phyloP scores from a whole-genome alignment of 2,888 invertebrate genomes.

The Himalopsyche kuldschensis region DNA sequence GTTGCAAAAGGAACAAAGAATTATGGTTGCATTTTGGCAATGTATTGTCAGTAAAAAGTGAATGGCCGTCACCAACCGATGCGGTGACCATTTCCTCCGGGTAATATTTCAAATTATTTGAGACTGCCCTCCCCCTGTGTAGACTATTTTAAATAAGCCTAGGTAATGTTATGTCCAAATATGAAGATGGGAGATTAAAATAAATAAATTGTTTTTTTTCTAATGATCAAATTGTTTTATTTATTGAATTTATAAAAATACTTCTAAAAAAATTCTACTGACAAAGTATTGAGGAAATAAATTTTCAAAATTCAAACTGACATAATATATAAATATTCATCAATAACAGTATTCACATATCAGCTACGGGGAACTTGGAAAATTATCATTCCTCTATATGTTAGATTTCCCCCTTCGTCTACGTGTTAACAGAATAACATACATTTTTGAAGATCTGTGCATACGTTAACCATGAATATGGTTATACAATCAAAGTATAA shows the following conservation, averaged over 20 bases:
- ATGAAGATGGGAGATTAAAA: neutral
- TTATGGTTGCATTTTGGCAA: neutral
- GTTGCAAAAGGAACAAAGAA: neutral
- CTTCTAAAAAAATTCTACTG: too few relatives aligned
- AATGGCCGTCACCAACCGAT: neutral
- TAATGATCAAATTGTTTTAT: neutral
- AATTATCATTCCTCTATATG: too few relatives aligned
- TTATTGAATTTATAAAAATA: neutral
- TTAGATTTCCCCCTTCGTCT: too few relatives aligned
- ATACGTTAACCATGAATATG: too few relatives aligned
- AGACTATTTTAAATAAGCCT: constrained; percentile 18
- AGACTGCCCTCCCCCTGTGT: neutral
- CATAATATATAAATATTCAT: too few relatives aligned
- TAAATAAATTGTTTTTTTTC: neutral
- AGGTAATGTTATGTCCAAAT: constrained; percentile 20
- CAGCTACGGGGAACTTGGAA: too few relatives aligned
- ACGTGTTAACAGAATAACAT: too few relatives aligned
- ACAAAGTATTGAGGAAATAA: too few relatives aligned
- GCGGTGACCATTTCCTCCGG: neutral
- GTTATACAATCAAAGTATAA: too few relatives aligned
- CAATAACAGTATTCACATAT: too few relatives aligned
- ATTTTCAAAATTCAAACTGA: too few relatives aligned
- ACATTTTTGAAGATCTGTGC: too few relatives aligned
- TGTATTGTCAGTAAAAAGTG: neutral
- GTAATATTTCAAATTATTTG: neutral